These are phyloP conservation scores for Cetonia aurata DNA, from an alignment of 2,888 invertebrate genomes.

Conservation along the genomic window DNA sequence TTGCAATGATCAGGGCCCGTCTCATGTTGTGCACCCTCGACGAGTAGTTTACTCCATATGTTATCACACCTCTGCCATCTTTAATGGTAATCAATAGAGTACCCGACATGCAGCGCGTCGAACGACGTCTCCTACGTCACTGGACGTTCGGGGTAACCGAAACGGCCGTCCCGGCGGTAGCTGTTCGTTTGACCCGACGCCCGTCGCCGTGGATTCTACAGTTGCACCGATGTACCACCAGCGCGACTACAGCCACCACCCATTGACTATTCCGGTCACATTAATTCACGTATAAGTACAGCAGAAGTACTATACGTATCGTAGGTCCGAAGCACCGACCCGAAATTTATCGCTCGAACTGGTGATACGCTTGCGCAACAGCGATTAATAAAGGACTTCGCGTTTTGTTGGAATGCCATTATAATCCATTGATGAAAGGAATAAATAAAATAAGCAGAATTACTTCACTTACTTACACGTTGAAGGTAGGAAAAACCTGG, in stretches of 20 bases:
- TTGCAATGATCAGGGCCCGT: conserved; percentile 57
- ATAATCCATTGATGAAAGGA: no score
- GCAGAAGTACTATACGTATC: no score
- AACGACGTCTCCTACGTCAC: conserved; percentile 57
- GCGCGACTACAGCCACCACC: conserved; percentile 46
- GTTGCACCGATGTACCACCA: conserved; percentile 9
- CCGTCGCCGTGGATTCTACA: no score
- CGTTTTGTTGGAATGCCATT: no score
- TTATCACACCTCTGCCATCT: conserved; percentile 63
- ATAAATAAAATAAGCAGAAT: no score
- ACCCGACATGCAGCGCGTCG: conserved; percentile 60
- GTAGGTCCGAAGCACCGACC: no score
- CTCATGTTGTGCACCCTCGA: conserved; percentile 60
- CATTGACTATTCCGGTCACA: conserved; percentile 51
- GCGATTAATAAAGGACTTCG: no score
- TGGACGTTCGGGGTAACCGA: conserved; percentile 39
- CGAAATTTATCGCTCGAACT: not conserved
- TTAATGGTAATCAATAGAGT: conserved; percentile 62
- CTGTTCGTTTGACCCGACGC: not conserved
- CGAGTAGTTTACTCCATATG: conserved; percentile 64
- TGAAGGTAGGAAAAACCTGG: no score
- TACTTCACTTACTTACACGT: no score
- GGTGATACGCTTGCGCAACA: conserved; percentile 14
- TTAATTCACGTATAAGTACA: not conserved
- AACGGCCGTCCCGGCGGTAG: conserved; percentile 10